Conservation (phyloP, 2,888 invertebrate genomes). For the Papilio gigon region DNA sequence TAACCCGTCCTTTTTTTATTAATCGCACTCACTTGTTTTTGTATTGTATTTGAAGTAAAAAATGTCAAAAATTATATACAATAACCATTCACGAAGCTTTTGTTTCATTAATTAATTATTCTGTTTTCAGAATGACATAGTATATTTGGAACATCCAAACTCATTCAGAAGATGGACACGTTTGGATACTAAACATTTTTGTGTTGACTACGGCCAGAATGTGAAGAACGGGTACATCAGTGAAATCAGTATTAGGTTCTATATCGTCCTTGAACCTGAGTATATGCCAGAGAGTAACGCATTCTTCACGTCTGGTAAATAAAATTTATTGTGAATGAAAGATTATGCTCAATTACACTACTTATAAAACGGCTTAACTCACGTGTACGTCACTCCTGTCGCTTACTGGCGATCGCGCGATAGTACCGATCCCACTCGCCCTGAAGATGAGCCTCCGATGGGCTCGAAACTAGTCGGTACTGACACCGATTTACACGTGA, state of each 20-base stretch:
- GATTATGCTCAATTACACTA: no score
- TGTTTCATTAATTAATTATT: not conserved
- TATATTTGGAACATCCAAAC: conserved; percentile 45
- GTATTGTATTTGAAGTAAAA: no score
- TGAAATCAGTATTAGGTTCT: conserved; percentile 9
- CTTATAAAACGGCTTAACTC: no score
- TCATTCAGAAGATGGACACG: conserved; percentile 42
- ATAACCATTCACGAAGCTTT: not conserved
- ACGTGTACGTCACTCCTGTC: no score
- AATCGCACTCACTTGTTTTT: no score
- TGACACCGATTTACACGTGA: no score
- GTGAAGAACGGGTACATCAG: not conserved
- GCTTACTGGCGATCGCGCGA: no score
- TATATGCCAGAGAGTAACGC: conserved; percentile 34
- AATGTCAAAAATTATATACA: no score
- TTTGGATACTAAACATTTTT: conserved; percentile 39
- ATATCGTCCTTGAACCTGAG: conserved; percentile 17
- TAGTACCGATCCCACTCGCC: no score
- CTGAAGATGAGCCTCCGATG: no score
- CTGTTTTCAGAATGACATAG: conserved; percentile 37
- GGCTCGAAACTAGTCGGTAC: no score
- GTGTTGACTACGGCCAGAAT: conserved; percentile 44
- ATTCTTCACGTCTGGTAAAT: conserved; percentile 50
- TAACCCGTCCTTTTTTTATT: no score
- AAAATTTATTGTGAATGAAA: not conserved